phyloP scores from a whole-genome alignment of 2,797 vertebrate species.

The Tokudaia muenninki region DNA sequence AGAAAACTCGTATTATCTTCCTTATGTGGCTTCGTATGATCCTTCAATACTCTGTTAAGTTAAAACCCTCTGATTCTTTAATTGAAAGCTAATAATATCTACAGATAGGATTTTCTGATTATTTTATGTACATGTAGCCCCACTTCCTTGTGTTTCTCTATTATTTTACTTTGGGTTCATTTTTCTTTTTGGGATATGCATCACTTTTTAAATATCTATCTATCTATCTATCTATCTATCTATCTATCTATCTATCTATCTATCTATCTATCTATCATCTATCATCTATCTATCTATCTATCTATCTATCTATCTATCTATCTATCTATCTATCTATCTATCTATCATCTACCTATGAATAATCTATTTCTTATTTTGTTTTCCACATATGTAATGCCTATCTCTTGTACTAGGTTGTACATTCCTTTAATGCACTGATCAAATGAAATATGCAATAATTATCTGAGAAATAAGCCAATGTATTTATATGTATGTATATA shows the following conservation, averaged over 20 bases:
- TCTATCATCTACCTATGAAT: background rate
- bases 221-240: background rate
- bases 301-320: background rate
- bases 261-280: background rate
- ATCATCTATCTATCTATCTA: background rate
- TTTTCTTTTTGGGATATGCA: background rate
- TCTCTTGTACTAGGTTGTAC: background rate
- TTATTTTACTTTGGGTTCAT: background rate
- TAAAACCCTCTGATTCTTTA: background rate
- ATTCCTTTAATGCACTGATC: background rate
- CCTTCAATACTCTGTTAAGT: background rate
- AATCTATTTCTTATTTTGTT: background rate
- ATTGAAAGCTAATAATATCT: background rate
- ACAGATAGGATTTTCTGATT: background rate
- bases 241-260: background rate
- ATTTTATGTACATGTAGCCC: background rate
- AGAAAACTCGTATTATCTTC: background rate
- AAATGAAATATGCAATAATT: conserved; percentile 1
- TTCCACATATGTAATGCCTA: background rate
- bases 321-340: background rate
- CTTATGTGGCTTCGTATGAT: background rate
- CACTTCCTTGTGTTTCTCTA: background rate
- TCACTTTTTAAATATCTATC: background rate
- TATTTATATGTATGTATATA: background rate
- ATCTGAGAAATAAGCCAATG: conserved; percentile 20